phyloP scores from a whole-genome alignment of 1,140 invertebrate species.

The Pentalonia nigronervosa region DNA sequence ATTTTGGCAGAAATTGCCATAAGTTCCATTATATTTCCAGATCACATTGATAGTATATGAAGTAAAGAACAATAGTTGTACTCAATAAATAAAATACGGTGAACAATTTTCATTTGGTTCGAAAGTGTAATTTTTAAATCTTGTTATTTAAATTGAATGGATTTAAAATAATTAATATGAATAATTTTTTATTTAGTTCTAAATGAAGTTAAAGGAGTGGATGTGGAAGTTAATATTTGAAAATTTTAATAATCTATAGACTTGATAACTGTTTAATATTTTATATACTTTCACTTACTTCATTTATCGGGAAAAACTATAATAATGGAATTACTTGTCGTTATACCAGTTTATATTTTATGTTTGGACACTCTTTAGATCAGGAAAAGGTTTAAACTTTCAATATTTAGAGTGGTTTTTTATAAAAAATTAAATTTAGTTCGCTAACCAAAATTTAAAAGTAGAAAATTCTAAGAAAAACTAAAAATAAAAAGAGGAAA shows the following conservation, averaged over 20 bases:
- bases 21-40: not conserved
- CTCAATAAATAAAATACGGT: not conserved
- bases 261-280: not conserved
- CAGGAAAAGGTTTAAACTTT: not conserved
- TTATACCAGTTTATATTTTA: not conserved
- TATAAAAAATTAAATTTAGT: not conserved
- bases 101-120: not conserved
- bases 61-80: not conserved
- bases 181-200: not conserved
- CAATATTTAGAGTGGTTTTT: not conserved
- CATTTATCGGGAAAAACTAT: not conserved
- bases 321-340: not conserved
- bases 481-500: not conserved
- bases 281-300: not conserved
- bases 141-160: no score
- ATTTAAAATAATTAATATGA: not conserved
- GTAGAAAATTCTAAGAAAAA: not conserved
- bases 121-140: no score
- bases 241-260: not conserved
- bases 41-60: not conserved
- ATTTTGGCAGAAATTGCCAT: not conserved
- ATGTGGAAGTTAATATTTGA: not conserved
- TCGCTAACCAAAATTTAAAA: no score
- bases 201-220: not conserved
- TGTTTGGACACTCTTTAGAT: not conserved